Evolutionary conservation across 2,888 invertebrate genomes (phyloP).

Genomic region (Leptinotarsa haldemani): DNA sequence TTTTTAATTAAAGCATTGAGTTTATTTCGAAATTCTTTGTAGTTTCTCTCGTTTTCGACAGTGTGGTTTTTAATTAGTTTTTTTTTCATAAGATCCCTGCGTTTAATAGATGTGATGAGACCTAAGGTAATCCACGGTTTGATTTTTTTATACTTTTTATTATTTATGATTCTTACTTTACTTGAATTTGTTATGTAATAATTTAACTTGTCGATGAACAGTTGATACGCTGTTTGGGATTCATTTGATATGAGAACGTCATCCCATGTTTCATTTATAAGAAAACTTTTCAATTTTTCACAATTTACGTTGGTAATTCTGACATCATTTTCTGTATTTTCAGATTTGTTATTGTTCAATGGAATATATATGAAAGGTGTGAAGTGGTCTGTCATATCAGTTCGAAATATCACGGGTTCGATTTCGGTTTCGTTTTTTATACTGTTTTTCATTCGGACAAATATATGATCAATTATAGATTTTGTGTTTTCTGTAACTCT

Average conservation of each 20-base stretch:
- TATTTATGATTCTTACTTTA: too few relatives aligned
- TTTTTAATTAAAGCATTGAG: conserved; percentile 26
- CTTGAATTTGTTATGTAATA: too few relatives aligned
- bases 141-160: too few relatives aligned
- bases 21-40: conserved; percentile 31
- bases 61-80: conserved; percentile 21
- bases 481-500: too few relatives aligned
- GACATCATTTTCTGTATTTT: neutral
- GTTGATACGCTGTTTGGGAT: neutral
- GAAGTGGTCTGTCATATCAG: too few relatives aligned
- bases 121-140: neutral
- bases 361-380: too few relatives aligned
- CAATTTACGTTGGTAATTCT: neutral
- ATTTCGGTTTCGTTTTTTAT: too few relatives aligned
- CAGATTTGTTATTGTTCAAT: too few relatives aligned
- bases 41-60: conserved; percentile 12
- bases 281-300: conserved; percentile 12
- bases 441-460: too few relatives aligned
- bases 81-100: conserved; percentile 22
- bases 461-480: too few relatives aligned
- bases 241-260: conserved; percentile 12
- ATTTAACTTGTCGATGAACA: too few relatives aligned
- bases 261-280: conserved; percentile 22
- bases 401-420: too few relatives aligned
- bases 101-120: conserved; percentile 27